These are phyloP conservation scores for Brachionus rubens DNA, from an alignment of 1,140 invertebrate species.

Conservation along the genomic window DNA sequence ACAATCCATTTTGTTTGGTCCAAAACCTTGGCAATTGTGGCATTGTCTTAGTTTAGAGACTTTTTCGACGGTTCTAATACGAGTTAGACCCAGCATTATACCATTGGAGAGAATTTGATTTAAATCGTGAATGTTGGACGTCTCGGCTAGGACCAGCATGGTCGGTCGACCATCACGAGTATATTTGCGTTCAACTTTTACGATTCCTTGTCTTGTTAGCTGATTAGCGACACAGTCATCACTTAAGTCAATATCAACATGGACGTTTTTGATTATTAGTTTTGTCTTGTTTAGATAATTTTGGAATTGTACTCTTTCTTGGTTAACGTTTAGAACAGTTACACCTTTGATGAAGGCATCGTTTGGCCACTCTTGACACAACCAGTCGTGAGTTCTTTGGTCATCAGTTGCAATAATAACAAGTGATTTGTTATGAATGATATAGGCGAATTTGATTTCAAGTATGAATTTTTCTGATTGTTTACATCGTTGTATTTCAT, in stretches of 20 bases:
- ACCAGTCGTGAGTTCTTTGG: background rate
- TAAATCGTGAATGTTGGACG: background rate
- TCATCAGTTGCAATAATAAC: conserved; percentile 9
- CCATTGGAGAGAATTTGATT: too few relatives aligned
- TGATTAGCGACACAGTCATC: background rate
- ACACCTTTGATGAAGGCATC: background rate
- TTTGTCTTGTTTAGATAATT: background rate
- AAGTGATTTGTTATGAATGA: background rate
- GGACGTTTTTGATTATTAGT: background rate
- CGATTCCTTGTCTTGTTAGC: background rate
- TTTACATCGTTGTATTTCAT: too few relatives aligned
- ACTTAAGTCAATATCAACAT: background rate
- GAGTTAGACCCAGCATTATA: background rate
- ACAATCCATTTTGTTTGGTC: background rate
- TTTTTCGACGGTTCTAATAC: background rate
- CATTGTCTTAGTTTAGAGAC: conserved; percentile 13
- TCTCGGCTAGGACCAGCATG: too few relatives aligned
- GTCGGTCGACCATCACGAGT: too few relatives aligned
- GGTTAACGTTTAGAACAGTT: background rate
- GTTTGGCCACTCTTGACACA: background rate
- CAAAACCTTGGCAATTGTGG: conserved; percentile 15
- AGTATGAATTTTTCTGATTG: too few relatives aligned
- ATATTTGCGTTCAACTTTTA: too few relatives aligned
- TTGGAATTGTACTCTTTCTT: too few relatives aligned
- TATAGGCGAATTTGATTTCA: conserved; percentile 3